Evolutionary conservation across 2,888 invertebrate species (phyloP), one percentile per base, ranked within the genome.

Genomic region (Carpatolechia fugitivella): DNA sequence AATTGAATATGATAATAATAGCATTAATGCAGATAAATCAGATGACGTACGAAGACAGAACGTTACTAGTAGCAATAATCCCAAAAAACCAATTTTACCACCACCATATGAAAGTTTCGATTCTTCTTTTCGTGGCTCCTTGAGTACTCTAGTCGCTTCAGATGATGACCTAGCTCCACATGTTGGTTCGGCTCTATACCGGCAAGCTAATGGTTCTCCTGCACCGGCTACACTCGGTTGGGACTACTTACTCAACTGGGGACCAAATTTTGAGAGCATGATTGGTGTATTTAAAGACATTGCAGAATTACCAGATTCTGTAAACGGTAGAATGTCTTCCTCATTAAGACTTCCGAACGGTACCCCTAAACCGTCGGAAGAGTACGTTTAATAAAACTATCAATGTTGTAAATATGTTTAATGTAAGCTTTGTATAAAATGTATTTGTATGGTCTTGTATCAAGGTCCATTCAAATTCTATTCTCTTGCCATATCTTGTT

Each of bases 231-330:
- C 96, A 3, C 91, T 98, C 47, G 96, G 97, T 54, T 98, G 98
- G 97, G 98, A 98, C 76, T 97, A 98, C 77, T 88, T 98, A 62
- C 92, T 98, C 56, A 98, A 98, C 83, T 98, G 98, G 98, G 98
- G 98, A 7, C 97, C 98, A 16, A 98, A 97, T 85, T 98, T 98
- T 82, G 97, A 98, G 82, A 97, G 96, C 79, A 92, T 98, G 76
- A 97, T 97, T 61, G 98, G 98, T 24, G 98, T 98, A 49, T 98
- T 98, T 76, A 97, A 97, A 88, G 98, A 98, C 85, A 98, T 98
- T 70, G 98, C 98, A 46, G 97, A 98, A 85, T 87, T 98, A 66
- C 98, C 98, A 3, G 98, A 98, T 77, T 92, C 94, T 48, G 94
- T 94, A 18, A 93, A 93, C 65, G 93, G 94, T 59, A 91, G 95